These are phyloP conservation scores for Cardinalis cardinalis DNA, from an alignment of 2,113 vertebrate species.

Conservation along the genomic window DNA sequence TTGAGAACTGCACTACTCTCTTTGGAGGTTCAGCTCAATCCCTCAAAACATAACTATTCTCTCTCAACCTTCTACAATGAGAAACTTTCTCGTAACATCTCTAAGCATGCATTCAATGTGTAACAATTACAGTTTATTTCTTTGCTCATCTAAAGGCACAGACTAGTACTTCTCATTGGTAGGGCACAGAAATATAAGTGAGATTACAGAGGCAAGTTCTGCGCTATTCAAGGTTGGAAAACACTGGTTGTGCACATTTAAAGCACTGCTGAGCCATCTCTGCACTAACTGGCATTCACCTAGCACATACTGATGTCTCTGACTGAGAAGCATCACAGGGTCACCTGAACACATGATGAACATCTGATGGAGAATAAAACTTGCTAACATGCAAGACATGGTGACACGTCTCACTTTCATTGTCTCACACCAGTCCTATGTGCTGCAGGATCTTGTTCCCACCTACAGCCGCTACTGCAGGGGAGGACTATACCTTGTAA, in stretches of 20 bases:
- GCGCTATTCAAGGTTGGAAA: neutral
- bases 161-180: neutral
- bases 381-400: neutral
- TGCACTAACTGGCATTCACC: neutral
- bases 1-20: neutral
- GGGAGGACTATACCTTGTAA: neutral
- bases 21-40: neutral
- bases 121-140: neutral
- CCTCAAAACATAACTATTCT: neutral
- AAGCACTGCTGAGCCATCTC: neutral
- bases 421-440: neutral
- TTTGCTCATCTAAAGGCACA: neutral
- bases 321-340: neutral
- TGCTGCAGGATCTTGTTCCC: neutral
- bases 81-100: neutral
- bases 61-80: neutral
- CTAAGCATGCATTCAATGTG: neutral
- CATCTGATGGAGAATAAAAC: neutral
- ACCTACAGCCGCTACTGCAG: neutral
- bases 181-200: neutral
- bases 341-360: neutral
- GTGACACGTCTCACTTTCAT: neutral
- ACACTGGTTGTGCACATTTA: neutral
- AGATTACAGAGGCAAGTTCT: neutral
- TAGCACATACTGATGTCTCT: neutral